Evolutionary conservation across 2,113 vertebrate species (phyloP).

Genomic region (Crypturellus undulatus): DNA sequence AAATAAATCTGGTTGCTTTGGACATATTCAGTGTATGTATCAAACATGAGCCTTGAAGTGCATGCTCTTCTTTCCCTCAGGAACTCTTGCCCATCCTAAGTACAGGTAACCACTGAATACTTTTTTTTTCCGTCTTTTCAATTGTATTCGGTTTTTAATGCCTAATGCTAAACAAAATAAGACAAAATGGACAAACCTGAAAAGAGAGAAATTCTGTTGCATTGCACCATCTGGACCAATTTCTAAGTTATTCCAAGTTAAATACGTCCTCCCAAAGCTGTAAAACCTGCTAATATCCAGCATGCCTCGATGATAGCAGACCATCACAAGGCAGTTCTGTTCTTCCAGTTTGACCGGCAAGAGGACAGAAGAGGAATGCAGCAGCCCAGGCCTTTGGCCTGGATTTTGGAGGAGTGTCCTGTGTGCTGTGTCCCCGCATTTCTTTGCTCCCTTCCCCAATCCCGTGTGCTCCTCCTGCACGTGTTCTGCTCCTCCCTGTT

Average conservation of each 20-base stretch:
- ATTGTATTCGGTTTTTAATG: neutral
- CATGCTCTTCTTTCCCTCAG: neutral
- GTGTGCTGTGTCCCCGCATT: neutral
- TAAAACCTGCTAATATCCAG: slow-evolving; percentile 24
- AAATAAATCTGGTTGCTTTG: neutral
- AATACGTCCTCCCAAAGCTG: neutral
- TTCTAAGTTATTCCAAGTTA: neutral
- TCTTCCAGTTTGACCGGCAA: neutral
- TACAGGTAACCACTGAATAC: neutral
- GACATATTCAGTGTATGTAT: neutral
- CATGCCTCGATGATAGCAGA: neutral
- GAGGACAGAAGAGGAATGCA: neutral
- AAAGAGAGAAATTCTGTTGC: neutral
- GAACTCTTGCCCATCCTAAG: neutral
- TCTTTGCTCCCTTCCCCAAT: neutral
- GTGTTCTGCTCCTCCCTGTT: neutral
- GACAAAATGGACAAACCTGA: neutral
- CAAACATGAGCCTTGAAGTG: neutral
- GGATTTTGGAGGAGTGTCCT: neutral
- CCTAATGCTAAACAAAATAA: neutral
- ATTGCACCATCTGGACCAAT: neutral
- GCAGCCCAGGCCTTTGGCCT: neutral
- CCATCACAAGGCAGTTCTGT: neutral
- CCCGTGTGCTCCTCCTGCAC: neutral
- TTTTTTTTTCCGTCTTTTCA: neutral